Evolutionary conservation across 2,888 invertebrate genomes (phyloP), one percentile per base, ranked within the genome.

Genomic region (Branchipolynoe longqiensis): DNA sequence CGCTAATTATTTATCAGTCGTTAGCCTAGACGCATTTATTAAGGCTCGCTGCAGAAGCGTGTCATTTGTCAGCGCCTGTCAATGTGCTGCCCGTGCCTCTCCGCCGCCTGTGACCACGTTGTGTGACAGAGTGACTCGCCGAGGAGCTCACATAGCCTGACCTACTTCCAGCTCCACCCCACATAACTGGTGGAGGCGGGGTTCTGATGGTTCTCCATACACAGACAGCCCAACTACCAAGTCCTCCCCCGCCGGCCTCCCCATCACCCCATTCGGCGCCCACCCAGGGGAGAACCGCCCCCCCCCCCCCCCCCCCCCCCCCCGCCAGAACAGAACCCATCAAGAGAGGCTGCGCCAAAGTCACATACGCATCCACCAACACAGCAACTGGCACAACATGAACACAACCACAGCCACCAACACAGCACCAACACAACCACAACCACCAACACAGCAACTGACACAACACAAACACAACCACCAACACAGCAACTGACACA

Each of bases 1-100:
- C 69, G 38, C 36, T 69, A 69, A 69, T 69, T 69, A 69, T 69
- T 69, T 69, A 69, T 69, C 69, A 33, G 12, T 69, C 36, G 69
- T 69, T 69, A 69, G 69, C n/a, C 69, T 69, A 69, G 69, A 69
- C 69, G 33, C 69, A 69, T 69, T 69, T 69, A 69, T 69, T 69
- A 69, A 69, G 69, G 69, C 69, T 4, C 69, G 18, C 38, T 69
- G 36, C 36, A 38, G 69, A n/a, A 69, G n/a, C 38, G 69, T 69
- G 69, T 69, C 69, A 69, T 69, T 69, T 69, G 69, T 69, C 69
- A 69, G 69, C 25, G 69, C 18, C 69, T 69, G 69, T 69, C 69
- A 69, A 38, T 33, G 22, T 8, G 31, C 38, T 33, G 62, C 3
- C 28, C 2, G 31, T 31, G 28, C 62, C 62, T 25, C 62, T 25